These are phyloP conservation scores for Yoshiicerus persimilis DNA, from an alignment of 1,140 invertebrate species.

Conservation along the genomic window DNA sequence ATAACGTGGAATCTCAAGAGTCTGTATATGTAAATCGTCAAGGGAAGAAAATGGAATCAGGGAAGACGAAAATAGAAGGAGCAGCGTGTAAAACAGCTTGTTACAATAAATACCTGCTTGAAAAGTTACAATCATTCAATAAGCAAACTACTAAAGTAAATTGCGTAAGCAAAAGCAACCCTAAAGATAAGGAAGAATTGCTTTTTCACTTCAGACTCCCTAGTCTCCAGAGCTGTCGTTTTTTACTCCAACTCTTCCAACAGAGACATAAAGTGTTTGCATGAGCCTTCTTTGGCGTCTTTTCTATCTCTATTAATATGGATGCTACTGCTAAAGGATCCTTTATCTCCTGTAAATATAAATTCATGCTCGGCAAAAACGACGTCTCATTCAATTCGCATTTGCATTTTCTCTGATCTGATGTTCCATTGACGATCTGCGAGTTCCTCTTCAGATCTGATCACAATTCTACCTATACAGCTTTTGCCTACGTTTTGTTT, in stretches of 20 bases:
- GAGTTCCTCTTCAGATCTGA: too few species aligned
- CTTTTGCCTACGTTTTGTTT: too few species aligned
- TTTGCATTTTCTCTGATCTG: too few species aligned
- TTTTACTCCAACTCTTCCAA: background rate
- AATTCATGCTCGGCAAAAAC: too few species aligned
- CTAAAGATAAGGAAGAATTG: background rate
- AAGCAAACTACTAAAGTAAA: background rate
- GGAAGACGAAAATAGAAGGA: background rate
- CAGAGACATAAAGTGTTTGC: background rate
- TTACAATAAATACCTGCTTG: background rate
- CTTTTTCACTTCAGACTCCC: background rate
- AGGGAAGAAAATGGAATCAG: background rate
- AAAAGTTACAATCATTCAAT: background rate
- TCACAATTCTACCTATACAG: too few species aligned
- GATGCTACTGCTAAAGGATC: too few species aligned
- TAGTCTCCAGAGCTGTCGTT: too few species aligned
- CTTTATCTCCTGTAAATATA: too few species aligned
- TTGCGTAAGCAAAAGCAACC: background rate
- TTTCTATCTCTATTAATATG: too few species aligned
- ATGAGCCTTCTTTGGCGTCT: background rate
- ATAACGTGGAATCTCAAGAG: background rate
- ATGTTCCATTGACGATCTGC: too few species aligned
- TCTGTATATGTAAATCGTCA: background rate
- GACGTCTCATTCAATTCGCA: too few species aligned
- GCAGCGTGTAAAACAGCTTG: background rate